Evolutionary conservation across 2,113 vertebrate genomes (phyloP), one percentile per base, ranked within the genome.

Genomic region (Barbus barbus): DNA sequence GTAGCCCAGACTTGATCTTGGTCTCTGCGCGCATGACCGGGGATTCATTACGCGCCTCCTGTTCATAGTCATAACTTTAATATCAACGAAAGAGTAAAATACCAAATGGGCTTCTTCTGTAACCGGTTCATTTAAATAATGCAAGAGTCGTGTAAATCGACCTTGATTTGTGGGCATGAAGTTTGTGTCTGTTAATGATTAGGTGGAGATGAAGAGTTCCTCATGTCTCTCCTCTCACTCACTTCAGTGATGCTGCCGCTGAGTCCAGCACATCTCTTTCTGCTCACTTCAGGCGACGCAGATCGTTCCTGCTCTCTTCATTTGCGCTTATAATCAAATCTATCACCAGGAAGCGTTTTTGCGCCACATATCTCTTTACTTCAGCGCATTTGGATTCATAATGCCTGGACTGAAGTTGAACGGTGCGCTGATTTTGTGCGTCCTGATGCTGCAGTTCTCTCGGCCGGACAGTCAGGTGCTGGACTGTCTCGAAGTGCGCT

Each of bases 401-500:
- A 94, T 94, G 93, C 56, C 16, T n/a, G 85, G 48, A 38, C n/a
- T 81, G 1, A 73, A 89, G 0, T 80, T 85, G 28, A 76, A 51
- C 82, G 6, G 85, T 33, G 91, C 86, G 78, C 92, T 93, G 69
- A 53, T 94, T 41, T 61, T 94, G 85, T 90, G 90, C 89, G 89
- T 77, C 20, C 87, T 91, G 84, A 78, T 92, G 75, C 89, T 91
- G 88, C 86, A 92, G 72, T 86, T 88, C 81, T 58, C 87, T 2
- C 88, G 90, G 78, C 90, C 89, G 41, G 86, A 89, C 82, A 89
- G 83, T 82, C 94, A 94, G 89, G 84, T 90, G 80, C 93, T 91
- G 51, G 91, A 90, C 90, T 95, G 95, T 90, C 93, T 92, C 67
- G 93, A 94, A 88, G 93, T 95, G 83, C 94, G 94, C 82, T 83